These are phyloP conservation scores for Brevipalpus yothersi DNA, from an alignment of 1,140 invertebrate genomes.

Conservation along the genomic window DNA sequence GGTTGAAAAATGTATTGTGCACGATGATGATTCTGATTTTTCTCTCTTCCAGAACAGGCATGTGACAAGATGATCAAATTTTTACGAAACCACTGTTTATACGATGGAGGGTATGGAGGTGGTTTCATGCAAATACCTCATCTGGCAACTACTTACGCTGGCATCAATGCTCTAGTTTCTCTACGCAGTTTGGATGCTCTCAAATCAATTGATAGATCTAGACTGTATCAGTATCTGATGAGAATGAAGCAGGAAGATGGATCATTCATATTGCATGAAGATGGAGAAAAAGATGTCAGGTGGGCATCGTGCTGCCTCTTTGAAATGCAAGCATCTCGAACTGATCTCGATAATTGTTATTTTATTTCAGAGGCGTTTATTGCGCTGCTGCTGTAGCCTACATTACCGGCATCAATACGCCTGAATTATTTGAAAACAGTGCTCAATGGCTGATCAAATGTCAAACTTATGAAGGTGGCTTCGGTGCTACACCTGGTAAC, in stretches of 20 bases:
- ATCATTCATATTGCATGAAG: slow-evolving; percentile 64
- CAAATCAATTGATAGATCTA: slow-evolving; percentile 47
- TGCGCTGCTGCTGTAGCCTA: slow-evolving; percentile 74
- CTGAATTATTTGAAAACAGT: slow-evolving; percentile 53
- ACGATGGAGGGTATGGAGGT: slow-evolving; percentile 71
- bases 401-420: slow-evolving; percentile 51
- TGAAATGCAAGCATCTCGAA: background rate
- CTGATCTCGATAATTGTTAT: background rate
- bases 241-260: slow-evolving; percentile 54
- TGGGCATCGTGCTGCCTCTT: background rate
- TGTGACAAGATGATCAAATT: slow-evolving; percentile 20
- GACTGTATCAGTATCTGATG: slow-evolving; percentile 46
- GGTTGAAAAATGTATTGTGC: slow-evolving; percentile 1
- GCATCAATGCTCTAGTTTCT: slow-evolving; percentile 68
- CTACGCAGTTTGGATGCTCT: slow-evolving; percentile 68
- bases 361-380: slow-evolving; percentile 48
- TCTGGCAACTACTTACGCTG: slow-evolving; percentile 87
- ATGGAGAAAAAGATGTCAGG: slow-evolving; percentile 74
- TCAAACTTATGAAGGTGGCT: slow-evolving; percentile 85
- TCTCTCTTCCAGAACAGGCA: background rate
- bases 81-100: slow-evolving; percentile 42
- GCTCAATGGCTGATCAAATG: slow-evolving; percentile 57
- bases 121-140: slow-evolving; percentile 75
- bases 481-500: slow-evolving; percentile 72
- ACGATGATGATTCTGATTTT: slow-evolving; percentile 12